Evolutionary conservation across 2,888 invertebrate species (phyloP), one percentile per base, ranked within the genome.

Genomic region (Coenonympha glycerion): DNA sequence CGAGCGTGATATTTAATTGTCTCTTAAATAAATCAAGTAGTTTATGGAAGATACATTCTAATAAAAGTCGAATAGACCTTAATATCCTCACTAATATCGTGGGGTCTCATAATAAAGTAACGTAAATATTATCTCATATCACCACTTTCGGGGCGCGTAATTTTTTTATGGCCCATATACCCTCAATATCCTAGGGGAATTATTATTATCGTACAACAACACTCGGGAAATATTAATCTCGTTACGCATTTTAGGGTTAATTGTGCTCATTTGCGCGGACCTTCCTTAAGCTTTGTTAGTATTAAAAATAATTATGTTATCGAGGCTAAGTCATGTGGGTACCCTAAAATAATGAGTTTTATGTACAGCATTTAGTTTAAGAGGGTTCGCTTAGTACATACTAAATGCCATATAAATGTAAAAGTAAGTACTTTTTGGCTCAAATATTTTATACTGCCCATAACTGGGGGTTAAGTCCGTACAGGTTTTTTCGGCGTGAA

Each of bases 131-230:
- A 70, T 65, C 70, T 76, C 74, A 39, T 24, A 69, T 65, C 63
- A 60, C 58, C 59, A 62, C 65, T 64, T 69, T 63, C 68, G 61
- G 57, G 56, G 46, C 59, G 65, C 68, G 66, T 76, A 71, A 79
- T 78, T 74, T 81, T 74, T 82, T 83, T 83, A 83, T 72, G 73
- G 64, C 65, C 67, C 73, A 74, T 77, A 76, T 82, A 78, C 69
- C 74, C 71, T 71, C 79, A 76, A 79, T 78, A 77, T 75, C 69
- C 66, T 66, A 63, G 62, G 59, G 47, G 76, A 79, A 73, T 73
- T 80, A 76, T 79, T 74, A 78, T 80, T 79, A 79, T 75, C 72
- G 71, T 73, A 71, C 68, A 65, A 66, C 61, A 74, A 77, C 77
- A 73, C 66, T 61, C 59, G 63, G 68, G 69, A 34, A n/a, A n/a